These are phyloP conservation scores for Macrotus californicus DNA, from an alignment of 2,113 vertebrate genomes.

Conservation along the genomic window DNA sequence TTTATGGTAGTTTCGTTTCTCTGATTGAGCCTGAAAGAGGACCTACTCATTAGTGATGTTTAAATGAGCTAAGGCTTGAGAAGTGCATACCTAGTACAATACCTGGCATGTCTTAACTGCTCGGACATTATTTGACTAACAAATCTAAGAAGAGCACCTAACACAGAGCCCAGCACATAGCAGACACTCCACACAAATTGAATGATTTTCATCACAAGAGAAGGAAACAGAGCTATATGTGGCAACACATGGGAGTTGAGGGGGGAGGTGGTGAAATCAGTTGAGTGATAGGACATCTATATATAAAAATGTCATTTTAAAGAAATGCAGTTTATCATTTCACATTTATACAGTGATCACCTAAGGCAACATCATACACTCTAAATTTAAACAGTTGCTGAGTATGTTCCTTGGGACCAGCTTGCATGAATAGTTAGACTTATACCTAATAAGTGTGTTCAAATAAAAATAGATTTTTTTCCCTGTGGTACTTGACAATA, in stretches of 20 bases:
- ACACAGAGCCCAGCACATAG: not conserved
- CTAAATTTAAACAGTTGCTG: conserved; percentile 35
- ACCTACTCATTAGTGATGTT: not conserved
- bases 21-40: not conserved
- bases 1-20: not conserved
- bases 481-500: not conserved
- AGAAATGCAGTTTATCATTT: conserved; percentile 22
- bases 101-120: not conserved
- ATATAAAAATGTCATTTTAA: conserved; percentile 52
- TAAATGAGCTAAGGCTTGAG: not conserved
- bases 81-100: not conserved
- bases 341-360: conserved; percentile 4
- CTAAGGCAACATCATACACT: conserved; percentile 13
- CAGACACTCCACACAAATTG: conserved; percentile 29
- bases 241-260: conserved; percentile 47
- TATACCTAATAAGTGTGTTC: not conserved
- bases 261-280: conserved; percentile 40
- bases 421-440: not conserved
- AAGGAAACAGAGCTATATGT: conserved; percentile 42
- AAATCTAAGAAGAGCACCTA: not conserved
- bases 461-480: conserved; percentile 44
- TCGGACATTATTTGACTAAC: not conserved
- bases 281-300: conserved; percentile 57
- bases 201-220: conserved; percentile 45
- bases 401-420: not conserved